Evolutionary conservation across 2,797 vertebrate genomes (phyloP), one percentile per base, ranked within the genome.

Genomic region (Scolopax bukidnonensis): DNA sequence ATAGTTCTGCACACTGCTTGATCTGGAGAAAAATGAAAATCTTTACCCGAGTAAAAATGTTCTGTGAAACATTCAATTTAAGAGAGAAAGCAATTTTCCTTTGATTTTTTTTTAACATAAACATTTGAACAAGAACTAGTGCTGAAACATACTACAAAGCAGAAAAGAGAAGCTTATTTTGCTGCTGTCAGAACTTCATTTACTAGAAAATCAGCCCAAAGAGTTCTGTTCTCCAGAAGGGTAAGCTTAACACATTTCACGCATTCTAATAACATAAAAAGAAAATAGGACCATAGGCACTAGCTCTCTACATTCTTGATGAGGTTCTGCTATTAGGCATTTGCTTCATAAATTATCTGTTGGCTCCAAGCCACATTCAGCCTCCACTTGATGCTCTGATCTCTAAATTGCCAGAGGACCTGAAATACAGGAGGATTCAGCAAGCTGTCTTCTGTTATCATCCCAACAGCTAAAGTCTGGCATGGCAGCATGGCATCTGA

Each of bases 341-440:
- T 90, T 74, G 28, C 36, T 87, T 82, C 61, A 81, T 87, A 93
- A 96, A 94, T 97, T 93, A 96, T 83, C 81, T 89, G 40, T 87
- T 95, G 92, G 87, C 86, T 92, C 27, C 69, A 59, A 96, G 84
- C 89, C 61, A 89, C 60, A 36, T 69, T 86, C 73, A 94, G 16
- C 70, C 60, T 89, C 9, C 80, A 67, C 84, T 92, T 84, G 84
- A 54, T 84, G n/a, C 12, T 92, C 43, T 93, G 93, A 87, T 95
- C 80, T 93, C 80, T 84, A 95, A 94, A 83, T 91, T 96, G 82
- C 71, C 61, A 89, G 68, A 68, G 74, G 54, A 92, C 67, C 65
- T 88, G 61, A 75, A 83, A 75, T 85, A 75, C 57, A 47, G 59
- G 41, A 91, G 53, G 61, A 94, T 95, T 97, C 94, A 93, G 79